Evolutionary conservation across 2,113 vertebrate genomes (phyloP).

Genomic region (Bucco capensis): DNA sequence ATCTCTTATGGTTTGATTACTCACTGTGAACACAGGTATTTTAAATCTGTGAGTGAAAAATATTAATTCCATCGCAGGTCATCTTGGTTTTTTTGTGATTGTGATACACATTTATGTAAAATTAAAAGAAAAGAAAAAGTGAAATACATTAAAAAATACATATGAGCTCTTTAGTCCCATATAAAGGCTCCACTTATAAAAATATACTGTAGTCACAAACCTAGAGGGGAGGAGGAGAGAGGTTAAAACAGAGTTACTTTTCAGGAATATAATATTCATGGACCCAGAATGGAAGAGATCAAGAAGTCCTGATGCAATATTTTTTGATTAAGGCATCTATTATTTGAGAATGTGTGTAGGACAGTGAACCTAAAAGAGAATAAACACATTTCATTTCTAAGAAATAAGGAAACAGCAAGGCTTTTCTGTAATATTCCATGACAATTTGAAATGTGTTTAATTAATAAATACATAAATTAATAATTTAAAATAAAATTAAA

Average conservation of each 20-base stretch:
- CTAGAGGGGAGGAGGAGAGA: neutral
- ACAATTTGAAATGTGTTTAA: neutral
- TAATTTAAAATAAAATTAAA: neutral
- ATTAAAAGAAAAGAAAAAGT: too few relatives aligned
- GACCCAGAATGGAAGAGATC: neutral
- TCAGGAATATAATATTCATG: neutral
- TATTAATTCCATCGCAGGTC: neutral
- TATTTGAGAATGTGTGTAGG: neutral
- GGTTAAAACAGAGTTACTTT: neutral
- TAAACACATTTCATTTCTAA: neutral
- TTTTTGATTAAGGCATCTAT: neutral
- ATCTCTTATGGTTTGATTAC: neutral
- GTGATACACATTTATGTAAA: neutral
- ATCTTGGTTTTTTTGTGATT: neutral
- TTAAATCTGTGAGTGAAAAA: neutral
- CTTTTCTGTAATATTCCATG: neutral
- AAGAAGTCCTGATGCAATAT: neutral
- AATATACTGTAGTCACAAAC: neutral
- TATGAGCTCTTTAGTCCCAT: neutral
- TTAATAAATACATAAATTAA: too few relatives aligned
- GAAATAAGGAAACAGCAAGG: neutral
- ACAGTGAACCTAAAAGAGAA: neutral
- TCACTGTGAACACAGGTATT: neutral
- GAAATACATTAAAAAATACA: too few relatives aligned
- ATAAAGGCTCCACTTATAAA: neutral